A percentile compares a stretch with the other conserved stretches of the same genome.
phyloP scores from a whole-genome alignment of 2,797 vertebrate genomes.

The Rallus crepitans region DNA sequence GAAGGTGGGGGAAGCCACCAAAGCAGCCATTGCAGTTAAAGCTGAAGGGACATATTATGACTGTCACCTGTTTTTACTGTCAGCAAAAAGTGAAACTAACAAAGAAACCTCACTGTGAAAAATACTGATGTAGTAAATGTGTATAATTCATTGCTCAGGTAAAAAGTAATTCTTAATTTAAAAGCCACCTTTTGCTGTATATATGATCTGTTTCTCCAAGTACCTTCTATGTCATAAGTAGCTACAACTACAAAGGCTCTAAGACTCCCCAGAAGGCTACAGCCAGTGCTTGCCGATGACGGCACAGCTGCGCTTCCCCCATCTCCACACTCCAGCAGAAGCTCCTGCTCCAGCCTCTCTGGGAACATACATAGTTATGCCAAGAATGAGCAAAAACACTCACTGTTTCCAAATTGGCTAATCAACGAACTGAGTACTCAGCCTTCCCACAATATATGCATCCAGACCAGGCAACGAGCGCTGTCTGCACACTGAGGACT shows the following conservation, averaged over 20 bases:
- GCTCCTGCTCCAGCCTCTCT: conserved; percentile 25
- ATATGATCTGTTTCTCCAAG: not conserved
- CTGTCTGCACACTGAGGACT: not conserved
- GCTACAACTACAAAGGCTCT: not conserved
- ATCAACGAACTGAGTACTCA: conserved; percentile 17
- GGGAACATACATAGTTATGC: not conserved
- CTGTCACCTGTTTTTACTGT: not conserved
- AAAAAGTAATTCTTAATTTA: not conserved
- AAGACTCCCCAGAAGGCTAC: not conserved
- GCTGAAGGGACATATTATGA: not conserved
- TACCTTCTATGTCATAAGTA: not conserved
- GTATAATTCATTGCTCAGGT: not conserved
- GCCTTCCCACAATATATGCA: not conserved
- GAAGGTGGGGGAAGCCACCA: accelerated
- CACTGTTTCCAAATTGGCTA: conserved; percentile 65
- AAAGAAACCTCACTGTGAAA: not conserved
- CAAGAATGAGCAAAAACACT: conserved; percentile 50
- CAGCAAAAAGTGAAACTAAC: not conserved
- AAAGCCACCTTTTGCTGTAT: not conserved
- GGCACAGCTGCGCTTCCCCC: conserved; percentile 13
- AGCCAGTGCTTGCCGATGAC: not conserved
- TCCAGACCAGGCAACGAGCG: not conserved
- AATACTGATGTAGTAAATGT: not conserved
- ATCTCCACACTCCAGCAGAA: not conserved
- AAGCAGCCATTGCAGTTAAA: not conserved